Base-by-base conservation (phyloP, 2,113 vertebrate species). In the Tympanuchus pallidicinctus region DNA sequence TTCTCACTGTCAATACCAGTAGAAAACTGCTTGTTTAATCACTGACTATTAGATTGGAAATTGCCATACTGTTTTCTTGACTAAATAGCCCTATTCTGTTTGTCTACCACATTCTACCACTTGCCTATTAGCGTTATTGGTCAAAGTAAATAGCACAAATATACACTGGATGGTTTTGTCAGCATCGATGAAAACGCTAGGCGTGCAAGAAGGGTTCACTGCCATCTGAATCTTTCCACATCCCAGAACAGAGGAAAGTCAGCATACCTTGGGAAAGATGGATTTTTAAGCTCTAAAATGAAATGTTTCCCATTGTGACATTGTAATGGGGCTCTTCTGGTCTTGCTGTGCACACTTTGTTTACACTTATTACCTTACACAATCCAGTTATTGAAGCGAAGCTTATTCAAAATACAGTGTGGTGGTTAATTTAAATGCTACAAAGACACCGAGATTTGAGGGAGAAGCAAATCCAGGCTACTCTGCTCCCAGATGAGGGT, bases 121-220 rank as follows among this genome's bases (percentile, higher is more conserved):
- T 52, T 40, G 65, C 77, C 87, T 64, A 1, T 59, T 32, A 70
- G 81, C 63, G 76, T 21, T 6, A 42, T 1, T 72, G 82, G 82
- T 47, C 67, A 63, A 30, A 93, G 45, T 52, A 83, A 64, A 60
- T 20, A 84, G 86, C 83, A 66, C 77, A 75, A 73, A 65, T 20
- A 80, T 91, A 94, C 96, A 97, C 95, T 96, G 96, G 95, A 96
- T 85, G 88, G 66, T 77, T 90, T 89, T 92, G 86, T 91, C 90
- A 95, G 74, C 72, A 24, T 3, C 8, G 86, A 90, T 89, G 90
- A 66, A 82, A 93, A 80, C 83, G 25, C 8, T 8, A 50, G 83
- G 66, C 65, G 20, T 2, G 8, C 74, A 52, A 63, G 80, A 65
- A 86, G 82, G 61, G 19, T 60, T 73, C 70, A 47, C 8, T 75